Conservation (phyloP, 2,797 vertebrate species). For the Sebastolobus altivelis region DNA sequence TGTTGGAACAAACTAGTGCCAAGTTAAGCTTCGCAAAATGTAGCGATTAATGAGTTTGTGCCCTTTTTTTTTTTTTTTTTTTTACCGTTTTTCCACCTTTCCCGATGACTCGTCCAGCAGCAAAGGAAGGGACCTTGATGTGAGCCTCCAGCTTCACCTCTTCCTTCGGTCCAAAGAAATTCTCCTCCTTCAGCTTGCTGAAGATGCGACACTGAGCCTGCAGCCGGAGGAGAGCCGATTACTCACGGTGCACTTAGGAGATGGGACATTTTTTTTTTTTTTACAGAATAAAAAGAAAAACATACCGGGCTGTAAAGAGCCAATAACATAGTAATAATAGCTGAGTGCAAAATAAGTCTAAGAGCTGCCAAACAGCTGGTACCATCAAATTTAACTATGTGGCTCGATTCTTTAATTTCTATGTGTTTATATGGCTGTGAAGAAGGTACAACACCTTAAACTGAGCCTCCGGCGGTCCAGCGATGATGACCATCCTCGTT, state of each 20-base stretch:
- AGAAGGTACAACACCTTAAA: slow-evolving; percentile 90
- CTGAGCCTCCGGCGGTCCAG: slow-evolving; percentile 98
- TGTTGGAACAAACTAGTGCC: not conserved
- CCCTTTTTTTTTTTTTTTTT: not conserved
- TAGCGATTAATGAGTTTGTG: not conserved
- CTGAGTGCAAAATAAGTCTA: not conserved
- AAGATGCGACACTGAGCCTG: slow-evolving; percentile 99
- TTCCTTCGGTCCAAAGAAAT: slow-evolving; percentile 99
- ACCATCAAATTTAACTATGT: not conserved
- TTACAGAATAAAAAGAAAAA: not conserved
- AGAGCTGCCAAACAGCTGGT: not conserved
- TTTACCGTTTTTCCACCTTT: slow-evolving; percentile 99
- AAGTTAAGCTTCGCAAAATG: not conserved
- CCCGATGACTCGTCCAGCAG: slow-evolving; percentile 98
- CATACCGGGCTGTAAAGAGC: not conserved
- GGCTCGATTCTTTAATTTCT: not conserved
- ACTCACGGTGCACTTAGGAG: not conserved
- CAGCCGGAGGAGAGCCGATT: slow-evolving; percentile 20
- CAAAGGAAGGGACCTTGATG: slow-evolving; percentile 98
- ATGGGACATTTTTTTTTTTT: not conserved
- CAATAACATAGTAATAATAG: not conserved
- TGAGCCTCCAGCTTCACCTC: slow-evolving; percentile 99
- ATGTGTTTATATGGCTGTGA: not conserved
- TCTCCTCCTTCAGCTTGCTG: slow-evolving; percentile 99
- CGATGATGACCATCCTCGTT: slow-evolving; percentile 97